Evolutionary conservation across 2,888 invertebrate species (phyloP).

Genomic region (Heliconius ismenius): DNA sequence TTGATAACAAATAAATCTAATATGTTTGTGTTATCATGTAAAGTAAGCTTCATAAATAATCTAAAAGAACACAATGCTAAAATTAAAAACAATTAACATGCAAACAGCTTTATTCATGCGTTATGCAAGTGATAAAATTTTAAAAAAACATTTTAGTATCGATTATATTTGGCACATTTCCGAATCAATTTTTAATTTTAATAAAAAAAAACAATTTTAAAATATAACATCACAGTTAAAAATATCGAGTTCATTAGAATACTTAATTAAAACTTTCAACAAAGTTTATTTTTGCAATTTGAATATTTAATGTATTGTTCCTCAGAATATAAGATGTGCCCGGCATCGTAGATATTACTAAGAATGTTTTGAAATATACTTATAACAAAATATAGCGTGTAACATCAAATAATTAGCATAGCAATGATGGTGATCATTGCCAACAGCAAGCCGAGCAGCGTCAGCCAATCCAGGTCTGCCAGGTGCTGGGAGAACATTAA

Average conservation of each 20-base stretch:
- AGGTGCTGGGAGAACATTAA: conserved; percentile 86
- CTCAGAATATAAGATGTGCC: conserved; percentile 11
- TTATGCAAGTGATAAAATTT: not conserved
- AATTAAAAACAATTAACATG: conserved; percentile 41
- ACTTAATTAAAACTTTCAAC: conserved; percentile 13
- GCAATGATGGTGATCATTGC: conserved; percentile 88
- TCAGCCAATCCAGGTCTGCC: conserved; percentile 87
- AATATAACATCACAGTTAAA: conserved; percentile 54
- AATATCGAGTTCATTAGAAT: conserved; percentile 17
- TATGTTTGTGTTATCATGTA: conserved; percentile 35
- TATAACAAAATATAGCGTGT: conserved; percentile 19
- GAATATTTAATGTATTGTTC: conserved; percentile 2
- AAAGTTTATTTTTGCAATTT: not conserved
- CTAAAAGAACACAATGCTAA: conserved; percentile 35
- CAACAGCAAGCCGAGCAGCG: conserved; percentile 87
- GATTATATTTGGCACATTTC: conserved; percentile 35
- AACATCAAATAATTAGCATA: conserved; percentile 81
- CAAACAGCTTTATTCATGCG: conserved; percentile 37
- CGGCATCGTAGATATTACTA: not conserved
- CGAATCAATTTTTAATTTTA: conserved; percentile 18
- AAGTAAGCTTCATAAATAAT: conserved; percentile 37
- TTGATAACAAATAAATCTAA: conserved; percentile 1
- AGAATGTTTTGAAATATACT: conserved; percentile 12
- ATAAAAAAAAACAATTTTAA: conserved; percentile 36
- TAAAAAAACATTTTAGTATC: conserved; percentile 11